phyloP scores from a whole-genome alignment of 2,888 invertebrate species.

The Lycaena phlaeas region DNA sequence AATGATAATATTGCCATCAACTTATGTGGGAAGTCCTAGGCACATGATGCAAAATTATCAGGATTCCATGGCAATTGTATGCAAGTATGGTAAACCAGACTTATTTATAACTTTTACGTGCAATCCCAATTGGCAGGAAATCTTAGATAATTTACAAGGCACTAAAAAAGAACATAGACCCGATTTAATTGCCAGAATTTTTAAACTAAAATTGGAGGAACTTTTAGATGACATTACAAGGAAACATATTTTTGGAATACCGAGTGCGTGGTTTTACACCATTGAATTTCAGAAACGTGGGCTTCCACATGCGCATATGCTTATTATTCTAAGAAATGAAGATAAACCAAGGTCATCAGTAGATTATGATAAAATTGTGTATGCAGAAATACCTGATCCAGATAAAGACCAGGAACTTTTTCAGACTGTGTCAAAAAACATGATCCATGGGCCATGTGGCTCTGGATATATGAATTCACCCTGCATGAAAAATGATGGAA shows the following conservation, averaged over 20 bases:
- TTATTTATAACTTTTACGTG: conserved; percentile 51
- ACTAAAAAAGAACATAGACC: conserved; percentile 30
- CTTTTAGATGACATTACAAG: conserved; percentile 6
- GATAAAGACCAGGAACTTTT: conserved; percentile 16
- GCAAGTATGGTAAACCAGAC: conserved; percentile 42
- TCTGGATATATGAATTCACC: conserved; percentile 18
- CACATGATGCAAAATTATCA: conserved; percentile 18
- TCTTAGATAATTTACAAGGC: conserved; percentile 26
- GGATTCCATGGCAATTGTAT: too few relatives aligned
- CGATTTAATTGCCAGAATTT: conserved; percentile 34
- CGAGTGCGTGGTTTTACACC: conserved; percentile 2
- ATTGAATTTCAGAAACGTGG: conserved; percentile 4
- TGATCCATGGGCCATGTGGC: conserved; percentile 25
- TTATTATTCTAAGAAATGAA: conserved; percentile 6
- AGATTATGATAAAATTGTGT: conserved; percentile 19
- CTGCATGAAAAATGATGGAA: conserved; percentile 18
- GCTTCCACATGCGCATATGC: conserved; percentile 3
- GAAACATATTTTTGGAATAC: conserved; percentile 4
- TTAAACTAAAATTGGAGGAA: conserved; percentile 27
- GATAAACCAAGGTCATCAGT: conserved; percentile 4
- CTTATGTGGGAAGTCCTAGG: conserved; percentile 25
- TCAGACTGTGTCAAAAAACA: conserved; percentile 21
- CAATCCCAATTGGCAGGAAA: conserved; percentile 44
- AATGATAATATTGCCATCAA: conserved; percentile 32
- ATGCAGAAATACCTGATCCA: conserved; percentile 24